Evolutionary conservation across 2,113 vertebrate genomes (phyloP).

Genomic region (Epinephelus lanceolatus): DNA sequence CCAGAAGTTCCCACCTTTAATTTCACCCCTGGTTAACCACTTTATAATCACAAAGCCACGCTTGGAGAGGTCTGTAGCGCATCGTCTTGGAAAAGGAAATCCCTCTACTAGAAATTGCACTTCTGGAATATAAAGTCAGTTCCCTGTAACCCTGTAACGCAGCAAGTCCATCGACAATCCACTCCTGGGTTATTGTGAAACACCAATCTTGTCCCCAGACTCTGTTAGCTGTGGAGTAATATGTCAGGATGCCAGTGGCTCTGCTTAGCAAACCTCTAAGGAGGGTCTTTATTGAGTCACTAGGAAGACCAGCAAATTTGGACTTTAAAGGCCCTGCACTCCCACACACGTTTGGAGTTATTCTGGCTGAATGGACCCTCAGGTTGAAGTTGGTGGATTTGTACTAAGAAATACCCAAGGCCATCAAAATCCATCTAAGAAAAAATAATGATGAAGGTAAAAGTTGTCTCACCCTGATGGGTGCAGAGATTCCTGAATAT

Average conservation of each 20-base stretch:
- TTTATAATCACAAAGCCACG: not conserved
- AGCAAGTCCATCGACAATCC: constrained; percentile 38
- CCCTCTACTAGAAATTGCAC: constrained; percentile 28
- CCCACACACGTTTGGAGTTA: constrained; percentile 25
- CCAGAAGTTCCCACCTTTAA: not conserved
- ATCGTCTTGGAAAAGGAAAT: constrained; percentile 15
- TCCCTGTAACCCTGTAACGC: constrained; percentile 29
- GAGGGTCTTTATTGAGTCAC: constrained; percentile 71
- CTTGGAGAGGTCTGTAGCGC: not conserved
- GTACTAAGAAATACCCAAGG: not conserved
- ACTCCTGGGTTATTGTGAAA: constrained; percentile 67
- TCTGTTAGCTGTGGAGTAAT: constrained; percentile 67
- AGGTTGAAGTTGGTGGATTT: constrained; percentile 35
- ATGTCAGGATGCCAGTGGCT: constrained; percentile 67
- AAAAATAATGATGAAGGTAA: constrained; percentile 2
- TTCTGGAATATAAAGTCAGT: constrained; percentile 39
- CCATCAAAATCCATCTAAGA: constrained; percentile 4
- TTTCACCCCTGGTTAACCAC: not conserved
- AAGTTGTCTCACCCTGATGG: not conserved
- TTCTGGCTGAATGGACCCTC: constrained; percentile 39
- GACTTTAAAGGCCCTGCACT: constrained; percentile 18
- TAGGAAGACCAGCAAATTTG: constrained; percentile 50
- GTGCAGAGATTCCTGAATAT: not conserved
- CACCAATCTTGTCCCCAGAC: constrained; percentile 72
- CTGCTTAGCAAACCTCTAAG: constrained; percentile 67